Evolutionary conservation across 2,888 invertebrate species (phyloP).

Genomic region (Trissolcus japonicus): DNA sequence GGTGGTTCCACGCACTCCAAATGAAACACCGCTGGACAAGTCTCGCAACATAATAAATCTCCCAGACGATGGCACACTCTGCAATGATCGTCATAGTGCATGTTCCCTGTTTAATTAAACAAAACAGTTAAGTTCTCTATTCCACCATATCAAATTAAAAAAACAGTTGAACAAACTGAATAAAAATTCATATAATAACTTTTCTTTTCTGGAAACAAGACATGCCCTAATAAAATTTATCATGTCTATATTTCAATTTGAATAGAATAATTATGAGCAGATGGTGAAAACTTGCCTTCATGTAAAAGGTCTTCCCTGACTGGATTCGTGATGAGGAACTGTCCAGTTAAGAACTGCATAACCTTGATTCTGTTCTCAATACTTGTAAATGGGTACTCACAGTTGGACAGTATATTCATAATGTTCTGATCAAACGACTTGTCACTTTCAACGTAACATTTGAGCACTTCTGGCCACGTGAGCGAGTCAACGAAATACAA

Average conservation of each 20-base stretch:
- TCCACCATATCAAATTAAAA: too few species aligned
- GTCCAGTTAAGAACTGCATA: constrained; percentile 94
- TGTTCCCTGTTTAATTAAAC: constrained; percentile 79
- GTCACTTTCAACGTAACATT: constrained; percentile 94
- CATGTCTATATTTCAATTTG: constrained; percentile 24
- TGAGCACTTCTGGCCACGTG: constrained; percentile 96
- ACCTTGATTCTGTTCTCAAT: constrained; percentile 88
- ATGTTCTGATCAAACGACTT: constrained; percentile 85
- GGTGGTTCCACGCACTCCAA: constrained; percentile 97
- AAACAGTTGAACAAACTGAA: not conserved
- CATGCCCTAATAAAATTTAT: constrained; percentile 24
- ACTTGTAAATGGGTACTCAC: constrained; percentile 92
- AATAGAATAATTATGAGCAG: not conserved
- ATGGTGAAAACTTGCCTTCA: constrained; percentile 82
- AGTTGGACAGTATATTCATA: constrained; percentile 82
- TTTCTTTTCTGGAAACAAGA: not conserved
- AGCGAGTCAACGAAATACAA: constrained; percentile 95
- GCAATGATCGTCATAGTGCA: constrained; percentile 95
- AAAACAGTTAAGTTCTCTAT: not conserved
- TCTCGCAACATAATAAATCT: constrained; percentile 97
- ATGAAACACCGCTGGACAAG: constrained; percentile 98
- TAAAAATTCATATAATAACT: not conserved
- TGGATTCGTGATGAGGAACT: constrained; percentile 94
- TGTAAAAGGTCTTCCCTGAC: constrained; percentile 95
- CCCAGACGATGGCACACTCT: constrained; percentile 94